phyloP scores from a whole-genome alignment of 2,113 vertebrate species.

The Odocoileus virginianus region DNA sequence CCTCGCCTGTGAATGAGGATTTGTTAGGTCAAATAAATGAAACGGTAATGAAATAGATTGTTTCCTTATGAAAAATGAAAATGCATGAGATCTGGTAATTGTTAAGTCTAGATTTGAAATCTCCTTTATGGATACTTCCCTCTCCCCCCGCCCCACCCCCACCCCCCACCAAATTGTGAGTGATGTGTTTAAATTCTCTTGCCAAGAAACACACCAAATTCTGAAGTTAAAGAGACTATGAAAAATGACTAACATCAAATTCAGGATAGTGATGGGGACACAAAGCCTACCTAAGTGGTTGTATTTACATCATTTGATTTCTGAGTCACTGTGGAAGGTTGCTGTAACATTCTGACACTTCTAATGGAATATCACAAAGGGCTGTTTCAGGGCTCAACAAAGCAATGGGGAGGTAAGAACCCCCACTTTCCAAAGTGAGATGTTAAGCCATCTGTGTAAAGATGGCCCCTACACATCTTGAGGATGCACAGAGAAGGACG shows the following conservation, averaged over 20 bases:
- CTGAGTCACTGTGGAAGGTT: fast-evolving
- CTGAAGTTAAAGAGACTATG: neutral
- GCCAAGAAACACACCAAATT: neutral
- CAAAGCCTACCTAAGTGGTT: fast-evolving
- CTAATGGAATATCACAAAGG: neutral
- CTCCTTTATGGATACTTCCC: constrained; percentile 33
- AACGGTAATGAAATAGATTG: constrained; percentile 78
- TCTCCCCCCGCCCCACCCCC: neutral
- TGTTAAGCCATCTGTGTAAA: neutral
- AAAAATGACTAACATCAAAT: too few species aligned
- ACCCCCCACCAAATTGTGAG: neutral
- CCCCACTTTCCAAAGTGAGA: neutral
- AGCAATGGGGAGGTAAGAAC: neutral
- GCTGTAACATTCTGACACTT: fast-evolving
- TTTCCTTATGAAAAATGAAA: constrained; percentile 77
- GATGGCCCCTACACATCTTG: fast-evolving
- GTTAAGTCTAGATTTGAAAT: constrained; percentile 64
- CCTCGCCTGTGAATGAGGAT: constrained; percentile 56
- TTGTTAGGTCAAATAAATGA: constrained; percentile 77
- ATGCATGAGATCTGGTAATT: constrained; percentile 66
- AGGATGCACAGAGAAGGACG: fast-evolving
- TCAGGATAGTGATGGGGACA: fast-evolving
- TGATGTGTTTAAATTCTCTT: neutral
- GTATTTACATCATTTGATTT: too few species aligned
- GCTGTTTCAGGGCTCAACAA: neutral